Percentiles rank a stretch among this genome's conserved stretches.
phyloP scores from a whole-genome alignment of 1,140 invertebrate genomes.

The Nixonia krombeini region DNA sequence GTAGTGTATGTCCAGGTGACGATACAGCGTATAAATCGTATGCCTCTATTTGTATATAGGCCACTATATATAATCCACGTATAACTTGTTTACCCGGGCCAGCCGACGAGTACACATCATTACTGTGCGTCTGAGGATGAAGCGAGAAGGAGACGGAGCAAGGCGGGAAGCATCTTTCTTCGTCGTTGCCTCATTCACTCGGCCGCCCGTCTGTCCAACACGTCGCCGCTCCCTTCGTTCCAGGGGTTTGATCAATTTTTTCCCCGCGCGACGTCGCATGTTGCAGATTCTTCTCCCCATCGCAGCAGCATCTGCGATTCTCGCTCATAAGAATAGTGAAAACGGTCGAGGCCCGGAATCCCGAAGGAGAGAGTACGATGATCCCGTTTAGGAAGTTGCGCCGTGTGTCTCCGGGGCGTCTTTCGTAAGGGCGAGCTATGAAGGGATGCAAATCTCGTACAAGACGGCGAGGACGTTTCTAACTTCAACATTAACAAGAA shows the following conservation, averaged over 20 bases:
- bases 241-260: conserved; percentile 49
- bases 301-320: conserved; percentile 60
- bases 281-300: conserved; percentile 42
- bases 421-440: too few relatives aligned
- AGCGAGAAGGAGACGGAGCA: too few relatives aligned
- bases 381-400: conserved; percentile 66
- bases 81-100: too few relatives aligned
- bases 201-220: conserved; percentile 5
- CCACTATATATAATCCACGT: too few relatives aligned
- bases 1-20: too few relatives aligned
- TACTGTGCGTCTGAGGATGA: too few relatives aligned
- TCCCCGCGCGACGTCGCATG: conserved; percentile 19
- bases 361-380: conserved; percentile 65
- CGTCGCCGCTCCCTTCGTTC: conserved; percentile 5
- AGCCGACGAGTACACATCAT: too few relatives aligned
- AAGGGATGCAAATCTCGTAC: conserved; percentile 42
- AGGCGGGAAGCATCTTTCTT: background rate
- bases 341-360: conserved; percentile 54
- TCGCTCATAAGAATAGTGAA: conserved; percentile 60
- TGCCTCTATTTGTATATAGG: too few relatives aligned
- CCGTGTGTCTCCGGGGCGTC: conserved; percentile 50
- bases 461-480: too few relatives aligned
- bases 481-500: too few relatives aligned
- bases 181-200: background rate
- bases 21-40: too few relatives aligned